These are phyloP conservation scores for Microcebus tavaratra DNA, from an alignment of 2,113 vertebrate genomes.

Conservation along the genomic window DNA sequence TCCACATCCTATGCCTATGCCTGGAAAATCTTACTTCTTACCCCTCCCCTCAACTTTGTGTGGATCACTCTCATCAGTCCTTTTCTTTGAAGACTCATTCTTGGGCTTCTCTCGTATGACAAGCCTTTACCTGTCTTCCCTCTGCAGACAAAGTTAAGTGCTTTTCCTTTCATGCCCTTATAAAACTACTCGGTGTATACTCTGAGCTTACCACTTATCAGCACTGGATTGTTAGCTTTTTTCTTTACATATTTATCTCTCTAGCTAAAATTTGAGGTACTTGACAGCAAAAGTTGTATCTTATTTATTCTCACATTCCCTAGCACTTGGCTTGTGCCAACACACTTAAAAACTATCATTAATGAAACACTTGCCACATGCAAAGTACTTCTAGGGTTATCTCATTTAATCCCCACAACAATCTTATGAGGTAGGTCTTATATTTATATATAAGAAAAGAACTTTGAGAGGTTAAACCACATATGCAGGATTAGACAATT, in stretches of 20 bases:
- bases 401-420: slow-evolving; percentile 4
- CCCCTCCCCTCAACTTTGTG: neutral
- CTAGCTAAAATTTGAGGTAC: slow-evolving; percentile 11
- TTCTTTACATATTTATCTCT: neutral
- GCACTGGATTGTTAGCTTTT: neutral
- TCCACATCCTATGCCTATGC: neutral
- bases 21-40: neutral
- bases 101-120: neutral
- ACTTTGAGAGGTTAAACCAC: neutral
- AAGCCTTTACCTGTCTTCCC: neutral
- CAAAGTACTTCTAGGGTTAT: neutral
- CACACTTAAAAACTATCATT: neutral
- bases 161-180: neutral
- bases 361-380: neutral
- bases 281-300: neutral
- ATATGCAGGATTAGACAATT: neutral
- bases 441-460: neutral
- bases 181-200: neutral
- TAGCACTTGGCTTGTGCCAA: neutral
- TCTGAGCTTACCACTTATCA: neutral
- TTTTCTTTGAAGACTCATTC: slow-evolving; percentile 26
- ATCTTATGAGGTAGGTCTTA: neutral
- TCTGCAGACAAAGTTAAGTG: slow-evolving; percentile 29
- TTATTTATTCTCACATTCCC: neutral
- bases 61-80: neutral